These are phyloP conservation scores for Nothobranchius kuhntae DNA, from an alignment of 2,113 vertebrate genomes.

Conservation along the genomic window DNA sequence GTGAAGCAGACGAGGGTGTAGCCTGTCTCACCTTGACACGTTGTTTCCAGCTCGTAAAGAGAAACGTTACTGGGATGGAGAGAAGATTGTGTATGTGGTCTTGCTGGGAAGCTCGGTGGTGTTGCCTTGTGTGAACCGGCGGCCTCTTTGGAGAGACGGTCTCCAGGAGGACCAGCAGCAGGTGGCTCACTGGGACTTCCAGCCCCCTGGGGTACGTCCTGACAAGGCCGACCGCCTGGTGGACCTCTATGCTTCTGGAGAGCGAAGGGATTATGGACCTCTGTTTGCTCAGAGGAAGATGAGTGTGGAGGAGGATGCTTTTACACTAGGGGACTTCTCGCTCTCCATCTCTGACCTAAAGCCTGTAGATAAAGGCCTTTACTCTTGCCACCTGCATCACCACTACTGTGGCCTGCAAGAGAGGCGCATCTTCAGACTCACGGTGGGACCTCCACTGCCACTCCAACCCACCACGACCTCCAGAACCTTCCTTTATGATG, in stretches of 20 bases:
- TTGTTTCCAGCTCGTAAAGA: conserved; percentile 75
- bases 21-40: not conserved
- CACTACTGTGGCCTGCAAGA: conserved; percentile 96
- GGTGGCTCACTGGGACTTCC: conserved; percentile 95
- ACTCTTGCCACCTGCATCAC: conserved; percentile 94
- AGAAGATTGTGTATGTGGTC: conserved; percentile 85
- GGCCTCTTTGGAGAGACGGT: conserved; percentile 89
- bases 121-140: conserved; percentile 87
- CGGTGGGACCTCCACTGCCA: conserved; percentile 68
- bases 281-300: conserved; percentile 84
- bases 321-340: conserved; percentile 90
- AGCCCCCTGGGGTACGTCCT: conserved; percentile 88
- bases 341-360: conserved; percentile 80
- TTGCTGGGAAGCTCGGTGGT: conserved; percentile 80
- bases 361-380: conserved; percentile 86
- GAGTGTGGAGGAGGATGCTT: conserved; percentile 83
- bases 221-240: conserved; percentile 90
- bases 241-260: conserved; percentile 91
- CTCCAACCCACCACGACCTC: conserved; percentile 51
- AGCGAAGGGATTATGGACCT: conserved; percentile 86
- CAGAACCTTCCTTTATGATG: conserved; percentile 39
- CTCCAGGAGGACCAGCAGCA: conserved; percentile 92
- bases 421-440: conserved; percentile 87
- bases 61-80: conserved; percentile 86
- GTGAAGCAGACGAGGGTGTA: not conserved